Conservation (phyloP, 2,797 vertebrate genomes). For the Botia almorhae region DNA sequence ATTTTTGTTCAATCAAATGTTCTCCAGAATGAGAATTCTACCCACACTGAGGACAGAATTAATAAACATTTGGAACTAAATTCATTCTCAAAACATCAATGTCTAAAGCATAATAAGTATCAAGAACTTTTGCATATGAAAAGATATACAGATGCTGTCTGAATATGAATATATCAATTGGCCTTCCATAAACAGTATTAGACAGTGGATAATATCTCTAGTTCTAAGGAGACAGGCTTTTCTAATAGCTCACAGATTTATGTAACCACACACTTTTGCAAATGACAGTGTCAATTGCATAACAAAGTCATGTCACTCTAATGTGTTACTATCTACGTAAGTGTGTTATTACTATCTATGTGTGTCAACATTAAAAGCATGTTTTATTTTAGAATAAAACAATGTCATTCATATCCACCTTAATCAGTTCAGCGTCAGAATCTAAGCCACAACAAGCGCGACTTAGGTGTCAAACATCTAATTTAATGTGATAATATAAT, state of each 20-base stretch:
- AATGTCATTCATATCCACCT: slow-evolving; percentile 6
- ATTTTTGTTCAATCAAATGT: no score
- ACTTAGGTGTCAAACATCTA: slow-evolving; percentile 30
- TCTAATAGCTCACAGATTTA: background rate
- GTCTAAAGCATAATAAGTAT: no score
- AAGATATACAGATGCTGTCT: background rate
- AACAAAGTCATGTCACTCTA: background rate
- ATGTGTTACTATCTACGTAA: background rate
- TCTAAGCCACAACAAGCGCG: background rate
- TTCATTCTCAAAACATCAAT: no score
- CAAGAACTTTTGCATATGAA: no score
- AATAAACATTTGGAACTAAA: no score
- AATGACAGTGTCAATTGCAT: background rate
- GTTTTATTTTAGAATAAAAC: background rate
- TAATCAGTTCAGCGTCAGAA: slow-evolving; percentile 30
- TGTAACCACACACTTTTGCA: background rate
- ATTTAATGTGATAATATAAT: slow-evolving; percentile 19
- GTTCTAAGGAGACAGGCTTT: background rate
- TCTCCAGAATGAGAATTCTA: no score
- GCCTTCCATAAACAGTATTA: background rate
- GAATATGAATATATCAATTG: background rate
- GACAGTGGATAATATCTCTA: background rate
- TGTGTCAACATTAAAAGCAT: slow-evolving; percentile 16
- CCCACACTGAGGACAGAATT: no score
- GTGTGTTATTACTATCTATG: background rate